Conservation (phyloP, 2,888 invertebrate species). For the Rutpela maculata region DNA sequence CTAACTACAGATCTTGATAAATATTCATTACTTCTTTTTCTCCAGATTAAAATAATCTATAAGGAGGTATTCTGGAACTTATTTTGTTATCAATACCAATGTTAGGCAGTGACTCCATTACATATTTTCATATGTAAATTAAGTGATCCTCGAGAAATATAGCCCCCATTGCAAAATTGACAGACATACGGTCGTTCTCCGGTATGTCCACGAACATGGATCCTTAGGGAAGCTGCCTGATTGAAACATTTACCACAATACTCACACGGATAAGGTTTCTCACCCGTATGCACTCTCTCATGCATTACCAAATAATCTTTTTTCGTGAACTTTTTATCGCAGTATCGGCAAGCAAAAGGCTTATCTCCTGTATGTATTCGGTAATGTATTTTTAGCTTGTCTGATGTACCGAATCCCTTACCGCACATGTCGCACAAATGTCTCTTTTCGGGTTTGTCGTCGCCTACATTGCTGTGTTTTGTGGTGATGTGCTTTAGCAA, state of each 20-base stretch:
- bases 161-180: constrained; percentile 65
- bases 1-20: constrained; percentile 36
- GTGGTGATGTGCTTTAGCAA: constrained; percentile 74
- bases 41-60: constrained; percentile 30
- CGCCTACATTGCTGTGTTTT: constrained; percentile 63
- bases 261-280: constrained; percentile 69
- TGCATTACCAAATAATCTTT: constrained; percentile 68
- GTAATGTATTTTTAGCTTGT: constrained; percentile 65
- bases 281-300: constrained; percentile 70
- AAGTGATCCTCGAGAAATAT: constrained; percentile 65
- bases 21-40: constrained; percentile 8
- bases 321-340: constrained; percentile 67
- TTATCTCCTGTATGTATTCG: constrained; percentile 66
- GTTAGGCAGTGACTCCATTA: constrained; percentile 52
- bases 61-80: background rate
- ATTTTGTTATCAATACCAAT: background rate
- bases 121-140: constrained; percentile 66
- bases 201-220: constrained; percentile 67
- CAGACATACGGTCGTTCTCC: constrained; percentile 68
- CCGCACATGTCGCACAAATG: constrained; percentile 68
- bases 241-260: constrained; percentile 70
- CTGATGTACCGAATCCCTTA: constrained; percentile 64
- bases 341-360: constrained; percentile 65
- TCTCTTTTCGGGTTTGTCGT: constrained; percentile 57
- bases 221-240: constrained; percentile 64